Evolutionary conservation across 2,888 invertebrate species (phyloP).

Genomic region (Sphinx pinastri): DNA sequence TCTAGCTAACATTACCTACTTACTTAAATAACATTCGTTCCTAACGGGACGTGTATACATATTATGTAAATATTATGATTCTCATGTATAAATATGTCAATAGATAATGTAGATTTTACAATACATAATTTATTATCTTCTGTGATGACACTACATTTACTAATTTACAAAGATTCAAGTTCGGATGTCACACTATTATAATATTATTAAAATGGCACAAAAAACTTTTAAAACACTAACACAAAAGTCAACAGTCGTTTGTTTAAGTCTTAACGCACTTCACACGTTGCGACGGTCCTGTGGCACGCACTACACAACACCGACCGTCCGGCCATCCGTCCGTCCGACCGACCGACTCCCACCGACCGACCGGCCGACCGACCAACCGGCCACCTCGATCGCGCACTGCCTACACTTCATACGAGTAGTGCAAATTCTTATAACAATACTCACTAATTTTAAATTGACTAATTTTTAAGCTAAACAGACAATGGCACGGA

Average conservation of each 20-base stretch:
- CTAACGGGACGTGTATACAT: slow-evolving; percentile 84
- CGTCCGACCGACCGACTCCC: neutral
- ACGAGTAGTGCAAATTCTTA: slow-evolving; percentile 42
- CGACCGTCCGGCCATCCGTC: slow-evolving; percentile 36
- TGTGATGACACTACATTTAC: slow-evolving; percentile 79
- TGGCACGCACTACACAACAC: slow-evolving; percentile 49
- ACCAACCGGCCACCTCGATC: neutral
- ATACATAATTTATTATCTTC: slow-evolving; percentile 80
- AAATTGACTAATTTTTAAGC: slow-evolving; percentile 79
- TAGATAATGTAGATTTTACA: slow-evolving; percentile 79
- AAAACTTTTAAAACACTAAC: slow-evolving; percentile 83
- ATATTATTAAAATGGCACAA: slow-evolving; percentile 83
- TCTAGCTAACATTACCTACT: slow-evolving; percentile 80
- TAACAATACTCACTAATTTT: slow-evolving; percentile 60
- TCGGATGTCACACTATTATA: slow-evolving; percentile 82
- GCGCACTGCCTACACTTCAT: slow-evolving; percentile 33
- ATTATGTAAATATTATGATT: slow-evolving; percentile 81
- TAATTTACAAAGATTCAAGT: slow-evolving; percentile 81
- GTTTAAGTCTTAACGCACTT: slow-evolving; percentile 67
- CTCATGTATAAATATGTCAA: slow-evolving; percentile 82
- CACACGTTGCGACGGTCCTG: slow-evolving; percentile 56
- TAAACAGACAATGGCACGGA: slow-evolving; percentile 84
- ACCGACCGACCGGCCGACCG: neutral
- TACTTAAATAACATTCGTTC: slow-evolving; percentile 82
- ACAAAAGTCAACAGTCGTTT: slow-evolving; percentile 79